These are phyloP conservation scores for Venturia canescens DNA, from an alignment of 1,140 invertebrate genomes.

Conservation along the genomic window DNA sequence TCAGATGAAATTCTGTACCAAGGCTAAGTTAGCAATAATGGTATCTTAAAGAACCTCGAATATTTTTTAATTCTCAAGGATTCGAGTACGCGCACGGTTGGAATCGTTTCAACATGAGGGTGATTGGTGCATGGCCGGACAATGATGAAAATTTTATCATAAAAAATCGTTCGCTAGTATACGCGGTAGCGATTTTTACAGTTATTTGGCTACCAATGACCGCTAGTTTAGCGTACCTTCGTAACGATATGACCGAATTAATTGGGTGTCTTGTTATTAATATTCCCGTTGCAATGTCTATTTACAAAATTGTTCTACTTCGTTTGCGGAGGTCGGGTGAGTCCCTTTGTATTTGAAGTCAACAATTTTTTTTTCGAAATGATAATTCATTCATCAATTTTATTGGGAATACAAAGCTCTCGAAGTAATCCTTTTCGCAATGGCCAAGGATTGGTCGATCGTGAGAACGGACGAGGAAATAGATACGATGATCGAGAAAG, in stretches of 20 bases:
- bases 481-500: conserved; percentile 37
- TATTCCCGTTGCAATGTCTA: conserved; percentile 39
- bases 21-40: too few relatives aligned
- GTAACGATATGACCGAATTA: conserved; percentile 47
- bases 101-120: conserved; percentile 46
- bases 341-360: too few relatives aligned
- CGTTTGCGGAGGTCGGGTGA: conserved; percentile 33
- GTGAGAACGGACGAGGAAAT: conserved; percentile 21
- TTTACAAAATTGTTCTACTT: conserved; percentile 41
- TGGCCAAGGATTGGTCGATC: conserved; percentile 50
- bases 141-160: conserved; percentile 33
- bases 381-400: not conserved
- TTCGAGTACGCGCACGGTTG: conserved; percentile 53
- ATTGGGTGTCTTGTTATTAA: conserved; percentile 51
- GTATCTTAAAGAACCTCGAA: too few relatives aligned
- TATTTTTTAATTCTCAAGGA: conserved; percentile 49
- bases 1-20: too few relatives aligned
- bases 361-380: not conserved
- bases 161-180: conserved; percentile 13
- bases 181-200: conserved; percentile 25
- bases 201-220: conserved; percentile 49
- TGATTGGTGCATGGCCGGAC: conserved; percentile 57
- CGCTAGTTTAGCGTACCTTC: conserved; percentile 37
- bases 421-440: conserved; percentile 38
- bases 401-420: conserved; percentile 27